Evolutionary conservation across 2,113 vertebrate species (phyloP).

Genomic region (Glaucidium brasilianum): DNA sequence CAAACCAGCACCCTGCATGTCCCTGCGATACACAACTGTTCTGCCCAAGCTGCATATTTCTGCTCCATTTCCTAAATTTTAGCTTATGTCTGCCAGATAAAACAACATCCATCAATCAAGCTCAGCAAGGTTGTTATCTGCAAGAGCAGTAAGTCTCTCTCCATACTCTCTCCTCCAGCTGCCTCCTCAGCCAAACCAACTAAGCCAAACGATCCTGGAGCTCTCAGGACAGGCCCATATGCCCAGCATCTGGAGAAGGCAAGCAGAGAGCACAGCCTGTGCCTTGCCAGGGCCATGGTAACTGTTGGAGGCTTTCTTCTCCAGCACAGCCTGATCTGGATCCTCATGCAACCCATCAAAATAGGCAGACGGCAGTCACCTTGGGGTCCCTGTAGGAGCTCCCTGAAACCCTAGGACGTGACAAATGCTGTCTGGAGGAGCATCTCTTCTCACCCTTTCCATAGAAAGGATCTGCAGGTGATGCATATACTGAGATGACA

Average conservation of each 20-base stretch:
- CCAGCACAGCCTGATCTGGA: not conserved
- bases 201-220: not conserved
- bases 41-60: conserved; percentile 1
- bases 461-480: not conserved
- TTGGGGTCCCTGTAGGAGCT: not conserved
- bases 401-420: not conserved
- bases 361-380: not conserved
- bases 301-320: not conserved
- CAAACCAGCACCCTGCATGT: not conserved
- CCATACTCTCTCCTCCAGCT: not conserved
- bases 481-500: conserved; percentile 5
- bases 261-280: not conserved
- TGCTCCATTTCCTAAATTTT: conserved; percentile 28
- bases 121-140: conserved; percentile 36
- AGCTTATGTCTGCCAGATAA: conserved; percentile 33
- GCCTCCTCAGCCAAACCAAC: not conserved
- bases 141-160: not conserved
- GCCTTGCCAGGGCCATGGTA: not conserved
- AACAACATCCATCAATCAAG: conserved; percentile 40
- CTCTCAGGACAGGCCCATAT: conserved; percentile 30
- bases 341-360: not conserved
- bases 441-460: not conserved
- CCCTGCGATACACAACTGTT: not conserved
- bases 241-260: conserved; percentile 43
- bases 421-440: not conserved